Evolutionary conservation across 2,113 vertebrate species (phyloP), one percentile per base, ranked within the genome.

Genomic region (Formicarius rufipectus): DNA sequence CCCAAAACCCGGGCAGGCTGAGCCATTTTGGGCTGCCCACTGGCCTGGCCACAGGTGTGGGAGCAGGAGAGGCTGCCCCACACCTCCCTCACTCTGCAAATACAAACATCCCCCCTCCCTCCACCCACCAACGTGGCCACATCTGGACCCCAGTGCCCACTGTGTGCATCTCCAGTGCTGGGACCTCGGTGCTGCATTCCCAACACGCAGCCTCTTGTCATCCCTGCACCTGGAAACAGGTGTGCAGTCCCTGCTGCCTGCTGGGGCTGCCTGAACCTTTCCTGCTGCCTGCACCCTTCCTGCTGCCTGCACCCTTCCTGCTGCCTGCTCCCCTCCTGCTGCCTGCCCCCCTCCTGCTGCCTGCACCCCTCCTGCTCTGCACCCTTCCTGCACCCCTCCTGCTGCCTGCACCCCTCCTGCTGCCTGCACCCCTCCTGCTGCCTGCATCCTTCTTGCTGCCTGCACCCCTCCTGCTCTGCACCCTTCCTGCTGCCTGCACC

Each of bases 171-270:
- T 62, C 52, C 6, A n/a, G 6, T 15, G 79, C 31, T 8, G 22
- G 56, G 25, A 25, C 4, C 14, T 12, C 2, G 21, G 44, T 39
- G 59, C 35, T 73, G 23, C 17, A 23, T 14, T 31, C 27, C 9
- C 1, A 7, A 2, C 1, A 5, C 22, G 8, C 45, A 40, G 14
- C 4, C 62, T 35, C 19, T 52, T 5, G 2, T 18, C 37, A 16
- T 9, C 28, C 44, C 21, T 8, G 6, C 2, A 3, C 31, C 31
- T 49, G 58, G 40, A 47, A 30, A 14, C 4, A 7, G 18, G 27
- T 20, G 64, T 31, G 16, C 30, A 39, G 20, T 18, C 69, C 64
- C 64, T 6, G 25, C 35, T 25, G 37, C 44, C 28, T 33, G 49
- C 39, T 33, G 28, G 58, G 52, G 44, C 39, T 72, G 45, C 47